phyloP scores from a whole-genome alignment of 1,140 invertebrate species.

The Bombus confusus region DNA sequence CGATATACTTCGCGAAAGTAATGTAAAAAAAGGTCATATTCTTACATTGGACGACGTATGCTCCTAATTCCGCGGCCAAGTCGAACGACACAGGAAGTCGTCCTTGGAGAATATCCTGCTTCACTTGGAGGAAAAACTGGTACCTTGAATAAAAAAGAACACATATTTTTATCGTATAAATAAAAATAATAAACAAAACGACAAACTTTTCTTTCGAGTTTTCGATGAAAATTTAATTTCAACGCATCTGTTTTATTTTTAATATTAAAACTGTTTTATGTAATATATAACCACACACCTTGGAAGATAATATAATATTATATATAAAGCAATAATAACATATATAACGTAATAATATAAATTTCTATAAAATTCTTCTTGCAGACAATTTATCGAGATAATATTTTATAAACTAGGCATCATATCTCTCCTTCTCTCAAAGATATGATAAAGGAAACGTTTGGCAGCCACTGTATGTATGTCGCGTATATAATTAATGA shows the following conservation, averaged over 20 bases:
- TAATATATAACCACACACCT: no score
- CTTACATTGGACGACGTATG: constrained; percentile 98
- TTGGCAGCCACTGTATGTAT: not conserved
- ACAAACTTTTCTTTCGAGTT: not conserved
- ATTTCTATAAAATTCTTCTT: not conserved
- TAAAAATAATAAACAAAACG: not conserved
- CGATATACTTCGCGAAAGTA: not conserved
- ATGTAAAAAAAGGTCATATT: not conserved
- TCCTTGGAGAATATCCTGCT: constrained; percentile 96
- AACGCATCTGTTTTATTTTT: not conserved
- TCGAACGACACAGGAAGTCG: constrained; percentile 94
- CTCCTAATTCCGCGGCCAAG: constrained; percentile 94
- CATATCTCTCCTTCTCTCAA: not conserved
- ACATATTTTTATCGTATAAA: not conserved
- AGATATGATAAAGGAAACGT: not conserved
- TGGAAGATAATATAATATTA: no score
- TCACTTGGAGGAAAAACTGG: constrained; percentile 97
- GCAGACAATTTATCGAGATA: not conserved
- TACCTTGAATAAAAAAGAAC: constrained; percentile 87
- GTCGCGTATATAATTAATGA: constrained; percentile 14
- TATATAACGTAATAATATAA: not conserved
- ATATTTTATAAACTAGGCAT: not conserved
- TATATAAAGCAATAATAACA: no score
- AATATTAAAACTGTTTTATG: not conserved
- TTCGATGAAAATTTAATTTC: no score